Conservation (phyloP, 2,888 invertebrate genomes). For the Pardosa pseudoannulata region DNA sequence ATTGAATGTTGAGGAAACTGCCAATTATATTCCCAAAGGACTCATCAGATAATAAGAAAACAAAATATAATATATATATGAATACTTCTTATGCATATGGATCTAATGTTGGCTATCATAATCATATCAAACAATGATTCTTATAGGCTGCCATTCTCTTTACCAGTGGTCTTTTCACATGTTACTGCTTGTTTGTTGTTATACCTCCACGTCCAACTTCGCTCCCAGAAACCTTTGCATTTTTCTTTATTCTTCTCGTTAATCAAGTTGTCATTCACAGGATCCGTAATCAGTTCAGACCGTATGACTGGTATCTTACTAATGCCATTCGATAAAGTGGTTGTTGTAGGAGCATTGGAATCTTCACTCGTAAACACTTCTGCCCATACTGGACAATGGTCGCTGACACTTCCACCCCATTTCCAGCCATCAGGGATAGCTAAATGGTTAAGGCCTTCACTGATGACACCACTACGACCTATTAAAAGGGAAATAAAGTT, state of each 20-base stretch:
- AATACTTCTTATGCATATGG: background rate
- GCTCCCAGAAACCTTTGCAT: conserved; percentile 47
- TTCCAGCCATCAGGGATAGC: conserved; percentile 90
- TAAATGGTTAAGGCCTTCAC: conserved; percentile 85
- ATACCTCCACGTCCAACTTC: conserved; percentile 58
- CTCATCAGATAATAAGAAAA: no score
- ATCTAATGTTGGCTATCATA: background rate
- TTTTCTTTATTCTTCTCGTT: conserved; percentile 34
- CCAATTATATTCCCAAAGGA: no score
- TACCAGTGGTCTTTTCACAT: conserved; percentile 43
- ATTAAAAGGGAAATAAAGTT: conserved; percentile 30
- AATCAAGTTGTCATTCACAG: conserved; percentile 22
- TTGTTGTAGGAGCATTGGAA: conserved; percentile 1
- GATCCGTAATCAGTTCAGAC: conserved; percentile 12
- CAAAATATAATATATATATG: background rate
- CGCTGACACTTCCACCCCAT: conserved; percentile 88
- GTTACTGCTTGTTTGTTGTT: conserved; percentile 29
- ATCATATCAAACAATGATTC: background rate
- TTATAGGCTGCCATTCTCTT: conserved; percentile 65
- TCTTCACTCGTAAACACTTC: conserved; percentile 80
- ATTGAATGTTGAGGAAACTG: no score
- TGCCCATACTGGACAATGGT: conserved; percentile 87
- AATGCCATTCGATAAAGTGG: conserved; percentile 46
- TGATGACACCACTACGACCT: conserved; percentile 81
- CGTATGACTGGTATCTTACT: conserved; percentile 21